phyloP scores from a whole-genome alignment of 2,113 vertebrate species.

The Pavo muticus region DNA sequence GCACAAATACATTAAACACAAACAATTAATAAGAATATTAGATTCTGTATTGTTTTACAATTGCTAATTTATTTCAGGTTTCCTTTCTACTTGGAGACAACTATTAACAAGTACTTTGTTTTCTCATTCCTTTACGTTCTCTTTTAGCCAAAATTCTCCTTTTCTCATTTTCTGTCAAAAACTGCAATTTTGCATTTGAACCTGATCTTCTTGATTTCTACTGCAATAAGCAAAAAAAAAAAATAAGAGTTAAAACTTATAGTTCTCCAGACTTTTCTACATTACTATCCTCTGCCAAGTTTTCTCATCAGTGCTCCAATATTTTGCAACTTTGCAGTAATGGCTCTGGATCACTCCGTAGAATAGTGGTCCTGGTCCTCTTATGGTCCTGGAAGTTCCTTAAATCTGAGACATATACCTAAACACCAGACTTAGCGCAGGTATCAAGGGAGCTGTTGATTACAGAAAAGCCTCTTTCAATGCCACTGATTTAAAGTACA shows the following conservation, averaged over 20 bases:
- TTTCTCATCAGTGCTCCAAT: not conserved
- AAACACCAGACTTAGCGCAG: not conserved
- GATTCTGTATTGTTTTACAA: not conserved
- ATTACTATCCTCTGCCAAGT: not conserved
- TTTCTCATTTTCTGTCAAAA: not conserved
- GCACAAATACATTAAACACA: not conserved
- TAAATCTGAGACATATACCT: not conserved
- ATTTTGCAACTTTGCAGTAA: not conserved
- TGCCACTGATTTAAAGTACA: not conserved
- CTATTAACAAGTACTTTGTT: not conserved
- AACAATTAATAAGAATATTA: not conserved
- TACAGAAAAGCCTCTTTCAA: not conserved
- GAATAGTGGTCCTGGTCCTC: not conserved
- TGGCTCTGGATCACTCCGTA: not conserved
- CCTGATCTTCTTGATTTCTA: not conserved
- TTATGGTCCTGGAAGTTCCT: not conserved
- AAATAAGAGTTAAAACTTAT: not conserved
- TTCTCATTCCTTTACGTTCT: not conserved
- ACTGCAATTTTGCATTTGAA: not conserved
- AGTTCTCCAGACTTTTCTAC: not conserved
- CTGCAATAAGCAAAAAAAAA: not conserved
- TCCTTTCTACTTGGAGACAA: not conserved
- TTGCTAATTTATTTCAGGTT: not conserved
- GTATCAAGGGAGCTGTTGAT: not conserved
- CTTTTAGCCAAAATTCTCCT: not conserved